Evolutionary conservation across 2,888 invertebrate species (phyloP).

Genomic region (Encarsia formosa): DNA sequence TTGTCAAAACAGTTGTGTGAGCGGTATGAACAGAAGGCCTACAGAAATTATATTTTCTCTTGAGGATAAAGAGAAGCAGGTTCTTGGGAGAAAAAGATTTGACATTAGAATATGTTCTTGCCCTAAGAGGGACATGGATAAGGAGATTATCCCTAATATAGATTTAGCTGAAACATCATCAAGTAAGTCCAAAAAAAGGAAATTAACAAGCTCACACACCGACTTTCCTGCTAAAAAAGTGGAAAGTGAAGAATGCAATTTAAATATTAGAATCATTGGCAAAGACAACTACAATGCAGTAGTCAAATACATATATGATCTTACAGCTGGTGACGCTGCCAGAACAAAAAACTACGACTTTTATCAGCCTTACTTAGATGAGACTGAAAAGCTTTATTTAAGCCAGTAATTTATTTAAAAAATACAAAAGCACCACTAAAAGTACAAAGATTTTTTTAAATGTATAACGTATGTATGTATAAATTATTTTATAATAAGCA

Average conservation of each 20-base stretch:
- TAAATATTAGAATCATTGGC: conserved; percentile 47
- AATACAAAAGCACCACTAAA: too few relatives aligned
- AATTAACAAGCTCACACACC: conserved; percentile 33
- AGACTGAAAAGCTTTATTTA: too few relatives aligned
- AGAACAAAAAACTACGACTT: conserved; percentile 33
- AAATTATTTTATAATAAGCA: too few relatives aligned
- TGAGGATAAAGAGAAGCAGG: conserved; percentile 57
- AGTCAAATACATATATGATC: conserved; percentile 43
- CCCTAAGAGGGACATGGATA: conserved; percentile 68
- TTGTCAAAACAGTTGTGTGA: conserved; percentile 74
- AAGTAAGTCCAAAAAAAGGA: conserved; percentile 38
- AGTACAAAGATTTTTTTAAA: too few relatives aligned
- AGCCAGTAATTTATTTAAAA: too few relatives aligned
- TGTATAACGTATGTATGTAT: too few relatives aligned
- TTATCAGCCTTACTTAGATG: conserved; percentile 41
- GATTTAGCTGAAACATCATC: neutral
- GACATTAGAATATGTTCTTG: conserved; percentile 77
- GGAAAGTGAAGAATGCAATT: conserved; percentile 27
- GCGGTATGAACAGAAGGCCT: conserved; percentile 71
- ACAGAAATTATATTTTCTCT: conserved; percentile 69
- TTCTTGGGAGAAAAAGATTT: conserved; percentile 65
- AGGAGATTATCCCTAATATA: conserved; percentile 54
- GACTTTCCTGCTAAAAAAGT: conserved; percentile 32
- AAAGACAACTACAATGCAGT: conserved; percentile 44
- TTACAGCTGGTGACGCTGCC: conserved; percentile 47